These are phyloP conservation scores for Takifugu ocellatus DNA, from an alignment of 2,797 vertebrate species.

Conservation along the genomic window DNA sequence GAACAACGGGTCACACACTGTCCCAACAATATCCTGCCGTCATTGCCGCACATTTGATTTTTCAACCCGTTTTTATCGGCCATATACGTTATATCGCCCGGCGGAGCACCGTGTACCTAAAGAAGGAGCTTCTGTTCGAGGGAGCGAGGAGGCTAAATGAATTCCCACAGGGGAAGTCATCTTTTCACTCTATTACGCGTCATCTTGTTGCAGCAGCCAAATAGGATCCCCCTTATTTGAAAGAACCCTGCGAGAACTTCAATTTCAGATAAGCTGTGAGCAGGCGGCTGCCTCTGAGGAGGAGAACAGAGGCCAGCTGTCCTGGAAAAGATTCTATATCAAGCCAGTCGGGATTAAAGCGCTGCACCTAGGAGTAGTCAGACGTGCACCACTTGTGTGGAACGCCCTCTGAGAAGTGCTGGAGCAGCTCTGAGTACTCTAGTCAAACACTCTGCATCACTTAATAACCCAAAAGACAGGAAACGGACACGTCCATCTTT, in stretches of 20 bases:
- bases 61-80: conserved; percentile 27
- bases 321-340: conserved; percentile 13
- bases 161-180: conserved; percentile 17
- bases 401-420: too few relatives aligned
- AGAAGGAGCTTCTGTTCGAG: not conserved
- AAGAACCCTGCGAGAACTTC: conserved; percentile 35
- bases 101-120: not conserved
- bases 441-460: too few relatives aligned
- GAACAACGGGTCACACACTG: not conserved
- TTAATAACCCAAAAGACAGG: too few relatives aligned
- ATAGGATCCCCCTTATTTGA: conserved; percentile 29
- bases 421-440: too few relatives aligned
- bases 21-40: conserved; percentile 4
- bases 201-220: conserved; percentile 33
- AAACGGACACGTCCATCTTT: too few relatives aligned
- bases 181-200: conserved; percentile 27
- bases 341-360: conserved; percentile 26
- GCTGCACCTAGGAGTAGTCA: not conserved
- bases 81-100: conserved; percentile 21
- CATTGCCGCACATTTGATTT: conserved; percentile 14
- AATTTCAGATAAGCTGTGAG: conserved; percentile 46
- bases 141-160: conserved; percentile 16
- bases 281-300: conserved; percentile 10
- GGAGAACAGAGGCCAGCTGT: conserved; percentile 9
- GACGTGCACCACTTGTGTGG: too few relatives aligned